phyloP scores from a whole-genome alignment of 1,140 invertebrate species.

The Acromyrmex heyeri region DNA sequence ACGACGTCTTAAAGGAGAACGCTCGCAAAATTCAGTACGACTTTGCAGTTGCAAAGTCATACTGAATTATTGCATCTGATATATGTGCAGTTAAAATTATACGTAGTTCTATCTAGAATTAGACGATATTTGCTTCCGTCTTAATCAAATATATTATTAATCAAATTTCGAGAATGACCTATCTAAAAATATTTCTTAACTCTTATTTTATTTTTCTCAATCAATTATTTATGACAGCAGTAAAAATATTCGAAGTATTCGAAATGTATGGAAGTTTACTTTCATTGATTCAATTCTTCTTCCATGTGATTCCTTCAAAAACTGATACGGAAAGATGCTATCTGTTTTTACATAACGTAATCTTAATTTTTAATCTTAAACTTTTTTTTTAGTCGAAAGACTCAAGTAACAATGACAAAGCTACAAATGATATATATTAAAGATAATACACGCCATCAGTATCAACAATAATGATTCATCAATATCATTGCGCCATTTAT shows the following conservation, averaged over 20 bases:
- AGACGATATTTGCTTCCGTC: not conserved
- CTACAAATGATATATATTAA: not conserved
- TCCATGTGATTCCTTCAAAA: not conserved
- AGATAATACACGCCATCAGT: not conserved
- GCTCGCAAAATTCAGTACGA: not conserved
- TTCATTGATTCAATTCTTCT: not conserved
- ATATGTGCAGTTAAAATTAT: not conserved
- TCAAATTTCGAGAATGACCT: not conserved
- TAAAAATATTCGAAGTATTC: not conserved
- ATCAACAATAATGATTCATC: conserved; percentile 34
- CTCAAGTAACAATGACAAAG: not conserved
- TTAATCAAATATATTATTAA: not conserved
- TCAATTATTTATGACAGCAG: not conserved
- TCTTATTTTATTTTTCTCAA: not conserved
- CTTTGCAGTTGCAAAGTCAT: not conserved
- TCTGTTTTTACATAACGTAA: not conserved
- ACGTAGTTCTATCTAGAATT: conserved; percentile 3
- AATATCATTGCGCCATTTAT: not conserved
- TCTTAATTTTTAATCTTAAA: not conserved
- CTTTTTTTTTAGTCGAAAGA: not conserved
- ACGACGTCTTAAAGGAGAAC: conserved; percentile 63
- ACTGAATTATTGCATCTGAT: not conserved
- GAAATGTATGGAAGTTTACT: not conserved
- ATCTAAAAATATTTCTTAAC: not conserved
- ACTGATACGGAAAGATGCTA: not conserved